Evolutionary conservation across 2,888 invertebrate species (phyloP), one percentile per base, ranked within the genome.

Genomic region (Drosophila colorata): DNA sequence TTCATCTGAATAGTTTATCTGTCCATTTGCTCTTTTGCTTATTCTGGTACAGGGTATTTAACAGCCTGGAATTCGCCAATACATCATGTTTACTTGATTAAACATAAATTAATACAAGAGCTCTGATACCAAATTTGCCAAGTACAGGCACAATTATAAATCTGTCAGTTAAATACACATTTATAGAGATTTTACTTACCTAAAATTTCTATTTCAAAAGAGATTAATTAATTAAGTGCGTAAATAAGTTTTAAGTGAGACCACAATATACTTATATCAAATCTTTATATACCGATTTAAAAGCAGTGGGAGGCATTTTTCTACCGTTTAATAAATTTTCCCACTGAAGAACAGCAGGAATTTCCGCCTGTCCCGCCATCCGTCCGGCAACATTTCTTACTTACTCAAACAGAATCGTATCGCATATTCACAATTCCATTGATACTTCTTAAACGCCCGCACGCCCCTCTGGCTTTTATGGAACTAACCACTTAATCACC

Each of bases 401-500:
- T 25, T 41, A 31, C 16, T 20, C 33, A 28, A 69, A 49, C 11
- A 16, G 16, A 61, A 57, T 48, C 47, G 35, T n/a, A n/a, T 16
- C 18, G 13, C 11, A 28, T 31, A 37, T 25, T 47, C 23, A 44
- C 38, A 56, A 57, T 68, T 59, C 68, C 49, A 78, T 77, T 68
- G 63, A 72, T 59, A 41, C 44, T 49, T 40, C 48, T 38, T 35
- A 44, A 48, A 51, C 46, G 44, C 25, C 16, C 28, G 41, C 47
- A 61, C 55, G 49, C 44, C 78, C 74, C 55, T 68, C 67, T 73
- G 78, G 41, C 41, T 75, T 60, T 72, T 68, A 73, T 75, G 78
- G 49, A 77, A 57, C 66, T 69, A 69, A 57, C 51, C 66, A 74
- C 78, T 78, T 76, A 76, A 76, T 66, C 79, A 69, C 65, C 69